Conservation (phyloP, 2,797 vertebrate species). For the Pipistrellus nathusii region DNA sequence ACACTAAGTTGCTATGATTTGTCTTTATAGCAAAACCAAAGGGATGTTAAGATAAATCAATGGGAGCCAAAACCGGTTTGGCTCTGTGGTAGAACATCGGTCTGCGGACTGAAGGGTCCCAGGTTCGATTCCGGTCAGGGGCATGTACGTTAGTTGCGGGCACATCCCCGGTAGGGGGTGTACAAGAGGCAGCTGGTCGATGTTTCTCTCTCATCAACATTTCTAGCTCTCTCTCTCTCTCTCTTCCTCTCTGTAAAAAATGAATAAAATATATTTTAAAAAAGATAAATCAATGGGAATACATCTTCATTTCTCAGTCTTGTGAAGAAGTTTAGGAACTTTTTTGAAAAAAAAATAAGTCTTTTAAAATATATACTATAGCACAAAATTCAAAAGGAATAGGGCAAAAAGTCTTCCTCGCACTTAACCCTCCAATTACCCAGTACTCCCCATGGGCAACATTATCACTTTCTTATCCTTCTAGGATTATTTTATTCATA, state of each 20-base stretch:
- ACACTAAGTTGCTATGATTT: not conserved
- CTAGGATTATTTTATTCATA: not conserved
- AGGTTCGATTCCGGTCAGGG: no score
- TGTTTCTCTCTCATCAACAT: no score
- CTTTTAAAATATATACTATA: not conserved
- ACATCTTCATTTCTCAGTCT: not conserved
- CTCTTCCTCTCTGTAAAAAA: no score
- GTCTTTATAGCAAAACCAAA: constrained; percentile 25
- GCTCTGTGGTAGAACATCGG: no score
- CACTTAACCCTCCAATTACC: not conserved
- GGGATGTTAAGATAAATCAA: not conserved
- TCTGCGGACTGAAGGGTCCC: no score
- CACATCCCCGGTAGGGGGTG: no score
- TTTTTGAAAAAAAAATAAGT: not conserved
- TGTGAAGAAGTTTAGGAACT: not conserved
- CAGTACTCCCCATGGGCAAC: not conserved
- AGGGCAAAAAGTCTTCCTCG: not conserved
- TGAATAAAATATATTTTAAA: no score
- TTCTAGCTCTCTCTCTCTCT: no score
- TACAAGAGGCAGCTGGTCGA: no score
- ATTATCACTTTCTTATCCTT: not conserved
- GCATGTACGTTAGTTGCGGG: no score
- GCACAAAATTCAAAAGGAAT: not conserved
- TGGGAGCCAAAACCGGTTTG: not conserved
- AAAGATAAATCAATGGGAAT: not conserved